Evolutionary conservation across 2,888 invertebrate genomes (phyloP).

Genomic region (Pristionchus mayeri): DNA sequence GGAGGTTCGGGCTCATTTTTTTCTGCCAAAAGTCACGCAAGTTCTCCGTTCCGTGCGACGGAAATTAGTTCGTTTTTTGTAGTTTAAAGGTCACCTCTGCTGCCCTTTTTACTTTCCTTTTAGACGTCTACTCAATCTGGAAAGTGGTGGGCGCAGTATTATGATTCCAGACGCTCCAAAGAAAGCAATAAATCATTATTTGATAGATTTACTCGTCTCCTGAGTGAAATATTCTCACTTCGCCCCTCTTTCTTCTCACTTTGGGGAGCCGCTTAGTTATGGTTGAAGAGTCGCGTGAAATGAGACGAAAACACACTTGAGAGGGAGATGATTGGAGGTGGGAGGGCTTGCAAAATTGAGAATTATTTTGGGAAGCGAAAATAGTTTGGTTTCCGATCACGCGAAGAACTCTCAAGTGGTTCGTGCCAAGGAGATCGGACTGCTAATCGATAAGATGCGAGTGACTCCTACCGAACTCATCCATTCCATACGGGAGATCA

Average conservation of each 20-base stretch:
- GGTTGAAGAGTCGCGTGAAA: background rate
- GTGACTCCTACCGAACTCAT: conserved; percentile 26
- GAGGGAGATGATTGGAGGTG: background rate
- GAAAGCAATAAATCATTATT: background rate
- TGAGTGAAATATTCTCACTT: background rate
- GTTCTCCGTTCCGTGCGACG: too few species aligned
- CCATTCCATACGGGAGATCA: conserved; percentile 32
- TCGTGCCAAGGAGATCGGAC: conserved; percentile 23
- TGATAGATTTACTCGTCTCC: background rate
- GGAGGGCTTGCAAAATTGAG: background rate
- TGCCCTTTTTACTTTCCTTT: background rate
- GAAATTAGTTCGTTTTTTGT: background rate
- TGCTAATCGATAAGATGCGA: conserved; percentile 45
- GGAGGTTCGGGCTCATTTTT: conserved; percentile 58
- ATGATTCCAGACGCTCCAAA: background rate
- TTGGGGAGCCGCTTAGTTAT: conserved; percentile 16
- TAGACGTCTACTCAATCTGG: background rate
- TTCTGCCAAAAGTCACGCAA: too few species aligned
- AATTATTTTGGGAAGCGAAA: background rate
- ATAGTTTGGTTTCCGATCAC: conserved; percentile 38
- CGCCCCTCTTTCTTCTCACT: background rate
- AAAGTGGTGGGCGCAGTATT: background rate
- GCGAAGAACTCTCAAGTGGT: conserved; percentile 50
- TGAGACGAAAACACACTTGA: conserved; percentile 11
- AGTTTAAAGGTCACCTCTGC: background rate